phyloP scores from a whole-genome alignment of 35 echinoderm and acorn worm species.

The Nesometra sesokonis region DNA sequence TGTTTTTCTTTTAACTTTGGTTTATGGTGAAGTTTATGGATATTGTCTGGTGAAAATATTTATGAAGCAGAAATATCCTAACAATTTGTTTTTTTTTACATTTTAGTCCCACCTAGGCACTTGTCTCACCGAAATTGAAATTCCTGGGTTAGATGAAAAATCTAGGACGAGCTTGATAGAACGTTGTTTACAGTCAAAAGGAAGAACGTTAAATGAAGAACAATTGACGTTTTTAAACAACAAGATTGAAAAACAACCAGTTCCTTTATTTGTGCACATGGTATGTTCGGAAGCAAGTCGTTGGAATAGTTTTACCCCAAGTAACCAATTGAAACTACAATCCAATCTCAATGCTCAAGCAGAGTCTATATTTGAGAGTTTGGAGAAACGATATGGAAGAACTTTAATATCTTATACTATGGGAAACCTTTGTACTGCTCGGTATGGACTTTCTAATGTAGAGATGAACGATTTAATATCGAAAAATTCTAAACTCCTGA shows the following conservation, averaged over 20 bases:
- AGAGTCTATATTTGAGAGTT: conserved; percentile 28
- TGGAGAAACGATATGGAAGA: conserved; percentile 72
- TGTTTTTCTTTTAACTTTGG: no score
- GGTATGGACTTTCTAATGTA: conserved; percentile 69
- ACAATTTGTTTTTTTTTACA: conserved; percentile 24
- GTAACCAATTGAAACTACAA: conserved; percentile 20
- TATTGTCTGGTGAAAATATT: no score
- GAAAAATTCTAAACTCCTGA: conserved; percentile 68
- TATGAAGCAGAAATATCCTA: no score
- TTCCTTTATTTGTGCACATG: conserved; percentile 54
- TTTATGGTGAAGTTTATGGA: no score
- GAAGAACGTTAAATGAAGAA: conserved; percentile 53
- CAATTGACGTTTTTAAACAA: conserved; percentile 46
- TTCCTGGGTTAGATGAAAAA: conserved; percentile 42
- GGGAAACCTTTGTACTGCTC: conserved; percentile 42
- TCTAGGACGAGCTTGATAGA: conserved; percentile 53
- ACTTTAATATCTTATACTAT: conserved; percentile 36
- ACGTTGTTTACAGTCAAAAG: conserved; percentile 40
- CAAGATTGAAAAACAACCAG: conserved; percentile 28
- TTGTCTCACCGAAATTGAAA: conserved; percentile 61
- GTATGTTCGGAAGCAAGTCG: conserved; percentile 38
- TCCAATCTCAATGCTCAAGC: conserved; percentile 38
- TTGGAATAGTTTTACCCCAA: conserved; percentile 57
- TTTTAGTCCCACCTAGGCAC: conserved; percentile 57
- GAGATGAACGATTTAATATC: conserved; percentile 93